phyloP scores from a whole-genome alignment of 2,797 vertebrate species.

The Danio tinwini region DNA sequence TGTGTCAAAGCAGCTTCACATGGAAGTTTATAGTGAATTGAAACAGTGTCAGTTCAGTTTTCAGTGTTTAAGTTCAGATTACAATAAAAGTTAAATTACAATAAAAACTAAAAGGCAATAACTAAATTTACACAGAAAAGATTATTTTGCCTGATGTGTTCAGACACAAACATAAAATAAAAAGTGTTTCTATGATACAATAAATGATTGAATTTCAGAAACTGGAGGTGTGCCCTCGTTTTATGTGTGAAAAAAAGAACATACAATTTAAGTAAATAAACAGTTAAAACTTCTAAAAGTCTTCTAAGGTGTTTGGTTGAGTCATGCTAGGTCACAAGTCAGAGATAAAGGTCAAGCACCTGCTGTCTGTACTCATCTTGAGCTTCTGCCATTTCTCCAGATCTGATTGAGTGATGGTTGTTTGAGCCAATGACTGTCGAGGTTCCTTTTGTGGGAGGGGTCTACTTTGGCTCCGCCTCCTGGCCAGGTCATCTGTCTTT shows the following conservation, averaged over 20 bases:
- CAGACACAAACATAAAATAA: neutral
- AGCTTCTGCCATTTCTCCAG: slow-evolving; percentile 92
- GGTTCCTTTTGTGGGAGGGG: slow-evolving; percentile 74
- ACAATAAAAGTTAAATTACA: too few species aligned
- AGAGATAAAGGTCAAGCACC: slow-evolving; percentile 75
- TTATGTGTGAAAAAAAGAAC: neutral
- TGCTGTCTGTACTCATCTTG: slow-evolving; percentile 85
- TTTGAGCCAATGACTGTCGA: slow-evolving; percentile 72
- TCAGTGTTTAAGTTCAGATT: too few species aligned
- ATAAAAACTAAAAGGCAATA: neutral
- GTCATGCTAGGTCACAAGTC: slow-evolving; percentile 21
- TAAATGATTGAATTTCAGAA: neutral
- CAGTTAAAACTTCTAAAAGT: slow-evolving; percentile 1
- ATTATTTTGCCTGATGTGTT: neutral
- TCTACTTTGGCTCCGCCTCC: slow-evolving; percentile 74
- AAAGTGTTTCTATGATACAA: neutral
- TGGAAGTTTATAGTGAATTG: too few species aligned
- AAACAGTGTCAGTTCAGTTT: too few species aligned
- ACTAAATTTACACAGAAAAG: neutral
- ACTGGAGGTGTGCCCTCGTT: neutral
- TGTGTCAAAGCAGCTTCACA: too few species aligned
- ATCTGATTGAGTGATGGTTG: slow-evolving; percentile 87
- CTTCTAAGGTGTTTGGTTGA: neutral
- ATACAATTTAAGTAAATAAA: neutral
- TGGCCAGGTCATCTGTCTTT: slow-evolving; percentile 84